Evolutionary conservation across 1,140 invertebrate species (phyloP).

Genomic region (Ceratina calcarata): DNA sequence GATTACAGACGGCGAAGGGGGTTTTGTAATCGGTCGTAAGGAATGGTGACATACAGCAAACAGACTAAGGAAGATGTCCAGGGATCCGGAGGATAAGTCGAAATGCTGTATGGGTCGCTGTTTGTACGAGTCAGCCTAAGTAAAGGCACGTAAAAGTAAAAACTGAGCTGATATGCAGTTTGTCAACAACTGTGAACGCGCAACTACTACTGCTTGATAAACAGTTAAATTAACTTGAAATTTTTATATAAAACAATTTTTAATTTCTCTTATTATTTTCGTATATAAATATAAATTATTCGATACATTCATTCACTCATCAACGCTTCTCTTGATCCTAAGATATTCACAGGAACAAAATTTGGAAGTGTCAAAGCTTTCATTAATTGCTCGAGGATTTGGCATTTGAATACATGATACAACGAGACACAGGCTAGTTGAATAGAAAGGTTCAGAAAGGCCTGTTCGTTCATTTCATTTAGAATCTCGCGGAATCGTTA

Average conservation of each 20-base stretch:
- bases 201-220: too few species aligned
- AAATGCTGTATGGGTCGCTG: background rate
- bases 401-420: too few species aligned
- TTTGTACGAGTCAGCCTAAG: background rate
- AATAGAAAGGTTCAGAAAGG: background rate
- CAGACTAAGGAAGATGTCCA: background rate
- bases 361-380: too few species aligned
- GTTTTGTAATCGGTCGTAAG: slow-evolving; percentile 4
- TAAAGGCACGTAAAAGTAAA: background rate
- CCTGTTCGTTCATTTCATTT: background rate
- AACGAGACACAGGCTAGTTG: background rate
- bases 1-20: background rate
- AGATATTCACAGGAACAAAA: too few species aligned
- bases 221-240: too few species aligned
- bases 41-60: background rate
- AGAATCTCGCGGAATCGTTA: slow-evolving; percentile 8
- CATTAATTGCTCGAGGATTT: too few species aligned
- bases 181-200: background rate
- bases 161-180: background rate
- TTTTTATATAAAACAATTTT: too few species aligned
- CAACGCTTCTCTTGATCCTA: too few species aligned
- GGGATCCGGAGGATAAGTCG: slow-evolving; percentile 9
- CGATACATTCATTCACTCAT: too few species aligned
- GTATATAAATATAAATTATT: too few species aligned
- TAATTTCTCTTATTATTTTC: too few species aligned